Conservation (phyloP, 2,113 vertebrate species). For the Malurus alboscapulatus region DNA sequence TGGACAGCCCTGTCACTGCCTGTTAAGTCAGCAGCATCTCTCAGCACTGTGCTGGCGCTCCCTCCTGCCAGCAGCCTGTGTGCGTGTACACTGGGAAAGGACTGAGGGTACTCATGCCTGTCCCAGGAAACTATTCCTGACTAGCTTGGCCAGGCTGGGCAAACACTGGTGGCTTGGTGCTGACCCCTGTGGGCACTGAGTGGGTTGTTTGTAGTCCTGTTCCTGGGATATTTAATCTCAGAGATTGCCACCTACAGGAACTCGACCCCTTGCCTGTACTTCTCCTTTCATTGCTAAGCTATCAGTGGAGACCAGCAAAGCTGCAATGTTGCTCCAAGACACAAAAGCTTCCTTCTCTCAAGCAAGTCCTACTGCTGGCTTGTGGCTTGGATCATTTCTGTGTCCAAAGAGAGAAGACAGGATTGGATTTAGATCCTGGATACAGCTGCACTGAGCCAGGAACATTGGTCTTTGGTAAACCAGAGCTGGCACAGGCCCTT, state of each 20-base stretch:
- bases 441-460: not conserved
- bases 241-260: not conserved
- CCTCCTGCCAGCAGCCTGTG: not conserved
- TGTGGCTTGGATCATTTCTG: not conserved
- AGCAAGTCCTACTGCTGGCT: not conserved
- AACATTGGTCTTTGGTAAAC: not conserved
- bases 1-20: conserved; percentile 42
- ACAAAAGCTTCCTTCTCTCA: not conserved
- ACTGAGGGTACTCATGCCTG: not conserved
- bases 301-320: not conserved
- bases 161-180: not conserved
- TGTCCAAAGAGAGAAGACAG: not conserved
- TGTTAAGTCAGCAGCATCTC: not conserved
- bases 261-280: not conserved
- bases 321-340: not conserved
- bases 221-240: not conserved
- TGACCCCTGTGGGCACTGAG: not conserved
- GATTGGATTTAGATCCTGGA: not conserved
- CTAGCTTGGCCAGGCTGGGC: not conserved
- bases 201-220: not conserved
- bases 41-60: not conserved
- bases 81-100: not conserved
- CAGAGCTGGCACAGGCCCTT: not conserved
- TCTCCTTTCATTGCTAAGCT: not conserved
- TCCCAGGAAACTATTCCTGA: not conserved